Evolutionary conservation across 2,113 vertebrate species (phyloP).

Genomic region (Engystomops pustulosus): DNA sequence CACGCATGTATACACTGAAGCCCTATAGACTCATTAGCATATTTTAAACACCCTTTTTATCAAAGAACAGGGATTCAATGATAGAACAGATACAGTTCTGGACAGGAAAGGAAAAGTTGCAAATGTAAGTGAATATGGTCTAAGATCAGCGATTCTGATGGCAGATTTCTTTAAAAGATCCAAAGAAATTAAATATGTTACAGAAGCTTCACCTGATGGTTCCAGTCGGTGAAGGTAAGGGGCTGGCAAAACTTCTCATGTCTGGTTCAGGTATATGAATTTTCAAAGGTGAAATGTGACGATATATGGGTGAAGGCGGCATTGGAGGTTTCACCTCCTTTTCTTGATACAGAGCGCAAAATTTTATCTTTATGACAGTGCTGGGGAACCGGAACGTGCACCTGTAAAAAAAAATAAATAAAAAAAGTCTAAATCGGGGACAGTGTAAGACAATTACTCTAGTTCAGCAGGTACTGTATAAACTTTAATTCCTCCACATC

Average conservation of each 20-base stretch:
- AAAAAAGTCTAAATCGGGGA: not conserved
- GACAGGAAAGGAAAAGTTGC: too few relatives aligned
- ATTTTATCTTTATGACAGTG: conserved; percentile 97
- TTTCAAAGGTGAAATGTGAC: conserved; percentile 95
- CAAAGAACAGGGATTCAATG: too few relatives aligned
- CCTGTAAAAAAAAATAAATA: conserved; percentile 68
- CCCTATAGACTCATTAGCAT: too few relatives aligned
- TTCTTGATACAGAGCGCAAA: conserved; percentile 84
- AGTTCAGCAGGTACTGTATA: too few relatives aligned
- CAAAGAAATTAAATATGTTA: not conserved
- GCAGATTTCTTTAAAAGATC: too few relatives aligned
- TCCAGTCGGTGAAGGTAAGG: conserved; percentile 93
- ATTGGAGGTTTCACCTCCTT: conserved; percentile 80
- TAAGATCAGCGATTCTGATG: too few relatives aligned
- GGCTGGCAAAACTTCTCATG: conserved; percentile 87
- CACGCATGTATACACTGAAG: too few relatives aligned
- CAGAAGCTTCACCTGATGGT: conserved; percentile 87
- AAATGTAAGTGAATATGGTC: too few relatives aligned
- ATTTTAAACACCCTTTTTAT: too few relatives aligned
- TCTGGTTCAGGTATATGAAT: conserved; percentile 97
- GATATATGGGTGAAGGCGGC: conserved; percentile 84
- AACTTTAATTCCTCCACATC: too few relatives aligned
- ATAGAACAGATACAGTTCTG: too few relatives aligned
- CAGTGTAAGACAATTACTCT: not conserved
- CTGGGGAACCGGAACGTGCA: conserved; percentile 97